Percentiles rank a stretch among this genome's conserved stretches.
Evolutionary conservation across 2,113 vertebrate genomes (phyloP).

Genomic region (Mormyrus lacerda): DNA sequence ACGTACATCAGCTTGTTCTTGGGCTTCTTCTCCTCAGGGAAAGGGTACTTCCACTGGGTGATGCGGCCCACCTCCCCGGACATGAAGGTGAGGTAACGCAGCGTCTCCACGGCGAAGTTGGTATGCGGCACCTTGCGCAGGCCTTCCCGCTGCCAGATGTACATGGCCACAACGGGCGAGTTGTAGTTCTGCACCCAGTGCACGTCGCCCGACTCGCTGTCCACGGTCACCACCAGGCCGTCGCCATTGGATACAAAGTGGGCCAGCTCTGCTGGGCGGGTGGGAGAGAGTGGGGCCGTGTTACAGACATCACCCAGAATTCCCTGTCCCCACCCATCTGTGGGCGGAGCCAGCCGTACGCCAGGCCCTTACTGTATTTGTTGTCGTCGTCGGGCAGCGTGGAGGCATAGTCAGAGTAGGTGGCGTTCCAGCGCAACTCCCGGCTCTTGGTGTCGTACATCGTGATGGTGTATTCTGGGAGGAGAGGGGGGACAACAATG

Average conservation of each 20-base stretch:
- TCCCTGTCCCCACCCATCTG: not conserved
- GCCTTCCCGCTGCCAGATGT: constrained; percentile 92
- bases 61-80: constrained; percentile 92
- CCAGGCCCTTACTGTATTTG: constrained; percentile 76
- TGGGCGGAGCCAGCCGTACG: not conserved
- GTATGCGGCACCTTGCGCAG: constrained; percentile 85
- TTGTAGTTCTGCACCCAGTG: constrained; percentile 94
- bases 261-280: constrained; percentile 74
- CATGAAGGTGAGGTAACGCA: constrained; percentile 95
- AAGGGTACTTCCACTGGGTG: constrained; percentile 96
- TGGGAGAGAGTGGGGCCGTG: not conserved
- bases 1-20: constrained; percentile 91
- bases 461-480: constrained; percentile 91
- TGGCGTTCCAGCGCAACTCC: constrained; percentile 95
- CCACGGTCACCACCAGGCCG: constrained; percentile 92
- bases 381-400: constrained; percentile 81
- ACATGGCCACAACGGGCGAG: constrained; percentile 94
- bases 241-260: constrained; percentile 97
- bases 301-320: not conserved
- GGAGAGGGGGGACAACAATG: constrained; percentile 27
- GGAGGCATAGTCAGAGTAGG: constrained; percentile 93
- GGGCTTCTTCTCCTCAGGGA: constrained; percentile 85
- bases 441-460: constrained; percentile 98
- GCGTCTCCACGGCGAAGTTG: constrained; percentile 87
- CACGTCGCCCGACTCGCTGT: constrained; percentile 86